Conservation (phyloP, 2,888 invertebrate species). For the Amphipyra tragopoginis region DNA sequence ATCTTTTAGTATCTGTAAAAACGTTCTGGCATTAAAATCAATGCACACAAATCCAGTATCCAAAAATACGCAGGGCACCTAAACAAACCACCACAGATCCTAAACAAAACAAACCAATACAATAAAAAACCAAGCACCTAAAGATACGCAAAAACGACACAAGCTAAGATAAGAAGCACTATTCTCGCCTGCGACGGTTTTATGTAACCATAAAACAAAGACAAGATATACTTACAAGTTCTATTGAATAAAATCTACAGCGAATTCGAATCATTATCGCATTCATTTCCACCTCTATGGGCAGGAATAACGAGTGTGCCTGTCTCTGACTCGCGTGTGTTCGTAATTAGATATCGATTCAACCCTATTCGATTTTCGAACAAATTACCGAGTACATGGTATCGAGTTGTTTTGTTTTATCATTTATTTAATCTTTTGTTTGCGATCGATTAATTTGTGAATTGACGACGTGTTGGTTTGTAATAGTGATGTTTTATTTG, state of each 20-base stretch:
- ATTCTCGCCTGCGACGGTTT: slow-evolving; percentile 15
- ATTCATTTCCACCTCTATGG: slow-evolving; percentile 64
- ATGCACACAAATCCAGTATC: too few species aligned
- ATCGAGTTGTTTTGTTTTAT: slow-evolving; percentile 46
- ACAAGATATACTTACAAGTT: slow-evolving; percentile 22
- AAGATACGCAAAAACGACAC: slow-evolving; percentile 22
- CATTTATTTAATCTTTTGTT: slow-evolving; percentile 42
- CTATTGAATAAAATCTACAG: slow-evolving; percentile 41
- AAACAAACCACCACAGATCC: slow-evolving; percentile 5
- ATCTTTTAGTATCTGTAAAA: too few species aligned
- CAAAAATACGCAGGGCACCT: background rate
- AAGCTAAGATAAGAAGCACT: slow-evolving; percentile 26
- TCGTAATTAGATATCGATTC: slow-evolving; percentile 62
- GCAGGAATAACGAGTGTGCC: slow-evolving; percentile 72
- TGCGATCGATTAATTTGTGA: slow-evolving; percentile 20
- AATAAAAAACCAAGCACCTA: slow-evolving; percentile 19
- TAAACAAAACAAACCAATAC: slow-evolving; percentile 8
- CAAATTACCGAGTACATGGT: slow-evolving; percentile 43
- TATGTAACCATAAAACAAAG: slow-evolving; percentile 33
- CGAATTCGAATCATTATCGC: slow-evolving; percentile 58
- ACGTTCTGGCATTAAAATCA: too few species aligned
- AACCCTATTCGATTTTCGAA: slow-evolving; percentile 49
- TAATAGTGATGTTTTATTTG: slow-evolving; percentile 12
- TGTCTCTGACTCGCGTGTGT: slow-evolving; percentile 47
- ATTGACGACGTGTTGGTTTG: slow-evolving; percentile 25